phyloP scores from a whole-genome alignment of 2,797 vertebrate genomes.

The Glossophaga mutica region DNA sequence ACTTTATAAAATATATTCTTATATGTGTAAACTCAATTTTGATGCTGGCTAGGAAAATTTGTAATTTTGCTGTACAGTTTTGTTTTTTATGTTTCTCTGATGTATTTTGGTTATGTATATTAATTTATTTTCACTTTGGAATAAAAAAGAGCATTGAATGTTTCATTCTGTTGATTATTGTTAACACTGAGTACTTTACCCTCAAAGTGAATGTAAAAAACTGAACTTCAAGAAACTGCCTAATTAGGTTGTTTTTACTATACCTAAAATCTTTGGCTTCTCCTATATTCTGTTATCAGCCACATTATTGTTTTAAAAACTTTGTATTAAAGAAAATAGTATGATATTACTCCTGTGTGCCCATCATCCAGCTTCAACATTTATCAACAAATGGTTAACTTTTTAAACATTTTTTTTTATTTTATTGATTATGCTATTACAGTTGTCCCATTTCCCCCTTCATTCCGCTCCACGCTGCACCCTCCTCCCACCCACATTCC shows the following conservation, averaged over 20 bases:
- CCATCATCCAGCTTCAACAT: neutral
- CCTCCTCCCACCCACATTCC: too few relatives aligned
- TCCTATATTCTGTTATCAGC: neutral
- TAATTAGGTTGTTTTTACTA: slow-evolving; percentile 26
- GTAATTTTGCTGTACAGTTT: slow-evolving; percentile 3
- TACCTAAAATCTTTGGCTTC: neutral
- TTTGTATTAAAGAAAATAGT: neutral
- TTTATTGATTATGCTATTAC: too few relatives aligned
- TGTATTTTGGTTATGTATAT: slow-evolving; percentile 1
- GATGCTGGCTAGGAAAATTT: neutral
- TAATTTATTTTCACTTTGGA: slow-evolving; percentile 19
- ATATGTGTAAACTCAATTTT: slow-evolving; percentile 26
- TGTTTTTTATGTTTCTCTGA: neutral
- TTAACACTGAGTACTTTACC: slow-evolving; percentile 18
- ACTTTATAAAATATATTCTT: slow-evolving; percentile 28
- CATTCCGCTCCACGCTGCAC: too few relatives aligned
- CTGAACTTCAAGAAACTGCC: slow-evolving; percentile 18
- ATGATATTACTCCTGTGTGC: neutral
- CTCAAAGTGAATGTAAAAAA: slow-evolving; percentile 7
- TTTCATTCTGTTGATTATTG: slow-evolving; percentile 16
- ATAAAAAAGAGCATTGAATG: neutral
- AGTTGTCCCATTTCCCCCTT: too few relatives aligned
- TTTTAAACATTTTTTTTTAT: neutral
- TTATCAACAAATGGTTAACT: neutral
- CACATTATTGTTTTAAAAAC: neutral